These are phyloP conservation scores for Heterocephalus glaber DNA, from an alignment of 2,113 vertebrate genomes.

Conservation along the genomic window DNA sequence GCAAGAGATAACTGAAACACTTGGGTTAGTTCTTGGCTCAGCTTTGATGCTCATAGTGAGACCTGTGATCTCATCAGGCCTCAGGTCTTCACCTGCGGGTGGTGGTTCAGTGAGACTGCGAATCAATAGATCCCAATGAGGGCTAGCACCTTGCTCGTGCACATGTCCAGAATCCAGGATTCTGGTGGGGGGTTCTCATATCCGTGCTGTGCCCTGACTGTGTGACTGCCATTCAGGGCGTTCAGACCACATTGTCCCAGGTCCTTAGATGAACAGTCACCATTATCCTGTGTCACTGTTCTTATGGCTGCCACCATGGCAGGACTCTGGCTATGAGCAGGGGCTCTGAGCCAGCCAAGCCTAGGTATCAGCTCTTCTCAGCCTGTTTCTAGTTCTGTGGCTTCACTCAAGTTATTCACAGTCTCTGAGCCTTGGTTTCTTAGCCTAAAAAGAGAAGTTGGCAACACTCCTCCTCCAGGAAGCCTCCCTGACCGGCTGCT, in stretches of 20 bases:
- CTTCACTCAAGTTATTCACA: not conserved
- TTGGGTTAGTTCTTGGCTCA: not conserved
- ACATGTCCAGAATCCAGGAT: not conserved
- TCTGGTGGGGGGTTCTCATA: not conserved
- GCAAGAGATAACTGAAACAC: not conserved
- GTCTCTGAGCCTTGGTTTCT: not conserved
- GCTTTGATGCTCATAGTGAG: not conserved
- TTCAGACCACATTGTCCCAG: not conserved
- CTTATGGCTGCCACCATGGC: not conserved
- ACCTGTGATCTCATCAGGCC: not conserved
- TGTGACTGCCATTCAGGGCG: not conserved
- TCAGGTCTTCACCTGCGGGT: not conserved
- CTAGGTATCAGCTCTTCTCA: not conserved
- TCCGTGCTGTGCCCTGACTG: not conserved
- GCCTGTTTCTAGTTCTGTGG: not conserved
- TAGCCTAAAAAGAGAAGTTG: slow-evolving; percentile 3
- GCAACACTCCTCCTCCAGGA: not conserved
- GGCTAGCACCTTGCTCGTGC: not conserved
- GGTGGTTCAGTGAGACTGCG: not conserved
- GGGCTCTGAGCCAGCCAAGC: not conserved
- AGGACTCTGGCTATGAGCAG: not conserved
- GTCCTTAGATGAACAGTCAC: not conserved
- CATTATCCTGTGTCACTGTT: not conserved
- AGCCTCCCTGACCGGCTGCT: not conserved
- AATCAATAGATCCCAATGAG: not conserved